phyloP scores from a whole-genome alignment of 2,888 invertebrate species.

The Eupelmus urozonus region DNA sequence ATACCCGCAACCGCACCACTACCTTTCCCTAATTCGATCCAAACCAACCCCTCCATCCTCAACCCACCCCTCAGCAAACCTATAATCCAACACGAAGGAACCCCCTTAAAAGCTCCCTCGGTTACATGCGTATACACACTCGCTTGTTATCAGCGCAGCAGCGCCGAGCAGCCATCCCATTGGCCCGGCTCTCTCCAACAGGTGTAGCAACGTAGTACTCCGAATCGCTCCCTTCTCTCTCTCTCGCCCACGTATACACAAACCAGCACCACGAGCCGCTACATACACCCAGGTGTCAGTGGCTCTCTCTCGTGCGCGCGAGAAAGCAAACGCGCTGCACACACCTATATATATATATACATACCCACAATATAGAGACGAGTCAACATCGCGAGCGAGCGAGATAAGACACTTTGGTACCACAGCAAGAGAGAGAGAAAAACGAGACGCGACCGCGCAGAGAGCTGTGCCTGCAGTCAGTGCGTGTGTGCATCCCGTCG shows the following conservation, averaged over 20 bases:
- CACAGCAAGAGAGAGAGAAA: neutral
- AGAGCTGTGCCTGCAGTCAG: no score
- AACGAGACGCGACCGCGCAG: neutral
- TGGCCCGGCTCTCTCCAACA: constrained; percentile 28
- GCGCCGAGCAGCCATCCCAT: no score
- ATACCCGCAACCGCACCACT: no score
- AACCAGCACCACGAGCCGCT: neutral
- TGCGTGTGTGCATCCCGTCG: no score
- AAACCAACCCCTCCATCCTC: no score
- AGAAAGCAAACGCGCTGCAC: constrained; percentile 4
- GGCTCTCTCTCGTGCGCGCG: constrained; percentile 11
- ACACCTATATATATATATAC: neutral
- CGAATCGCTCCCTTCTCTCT: neutral
- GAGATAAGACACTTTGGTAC: no score
- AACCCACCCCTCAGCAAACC: no score
- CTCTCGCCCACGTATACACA: constrained; percentile 13
- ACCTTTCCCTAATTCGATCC: no score
- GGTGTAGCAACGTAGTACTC: constrained; percentile 29
- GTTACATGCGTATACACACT: no score
- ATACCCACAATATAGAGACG: neutral
- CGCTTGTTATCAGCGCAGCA: no score
- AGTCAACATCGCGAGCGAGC: neutral
- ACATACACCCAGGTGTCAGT: neutral
- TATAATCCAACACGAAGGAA: neutral
- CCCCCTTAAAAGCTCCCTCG: constrained; percentile 19